Conservation (phyloP, 1,140 invertebrate species). For the Capitella teleta region DNA sequence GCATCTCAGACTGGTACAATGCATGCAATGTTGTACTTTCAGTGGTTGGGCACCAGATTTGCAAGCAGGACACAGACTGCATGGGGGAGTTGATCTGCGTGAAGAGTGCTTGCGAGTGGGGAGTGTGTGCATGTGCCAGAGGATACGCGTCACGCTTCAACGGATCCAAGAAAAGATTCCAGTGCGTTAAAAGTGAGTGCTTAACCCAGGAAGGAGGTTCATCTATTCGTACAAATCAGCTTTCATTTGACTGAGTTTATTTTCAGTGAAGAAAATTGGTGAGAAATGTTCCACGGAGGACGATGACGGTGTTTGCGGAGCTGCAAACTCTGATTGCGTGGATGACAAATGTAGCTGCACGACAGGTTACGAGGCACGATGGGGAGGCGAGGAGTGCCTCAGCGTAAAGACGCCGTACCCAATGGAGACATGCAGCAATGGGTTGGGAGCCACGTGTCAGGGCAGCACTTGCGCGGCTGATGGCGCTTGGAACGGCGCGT, state of each 20-base stretch:
- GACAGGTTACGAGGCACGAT: neutral
- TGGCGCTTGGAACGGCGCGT: neutral
- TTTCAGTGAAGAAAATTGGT: conserved; percentile 10
- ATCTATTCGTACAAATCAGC: neutral
- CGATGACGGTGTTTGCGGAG: conserved; percentile 5
- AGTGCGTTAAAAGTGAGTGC: conserved; percentile 7
- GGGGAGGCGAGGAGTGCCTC: conserved; percentile 3
- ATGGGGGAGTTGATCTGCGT: neutral
- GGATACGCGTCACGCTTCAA: conserved; percentile 1
- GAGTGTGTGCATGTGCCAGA: conserved; percentile 5
- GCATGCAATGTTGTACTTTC: too few species aligned
- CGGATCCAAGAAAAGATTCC: conserved; percentile 1
- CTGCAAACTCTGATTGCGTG: conserved; percentile 3
- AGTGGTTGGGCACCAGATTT: too few species aligned
- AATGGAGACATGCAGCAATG: neutral
- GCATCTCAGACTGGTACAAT: too few species aligned
- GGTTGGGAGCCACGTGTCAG: neutral
- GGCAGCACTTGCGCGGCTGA: neutral
- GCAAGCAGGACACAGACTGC: neutral
- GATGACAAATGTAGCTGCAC: conserved; percentile 2
- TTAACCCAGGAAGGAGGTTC: neutral
- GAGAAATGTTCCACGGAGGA: conserved; percentile 6
- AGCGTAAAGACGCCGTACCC: neutral
- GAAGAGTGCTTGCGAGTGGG: neutral
- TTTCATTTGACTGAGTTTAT: neutral